A percentile compares a stretch with the other conserved stretches of the same genome.
phyloP scores from a whole-genome alignment of 2,888 invertebrate genomes.

The Nomada hirtipes region DNA sequence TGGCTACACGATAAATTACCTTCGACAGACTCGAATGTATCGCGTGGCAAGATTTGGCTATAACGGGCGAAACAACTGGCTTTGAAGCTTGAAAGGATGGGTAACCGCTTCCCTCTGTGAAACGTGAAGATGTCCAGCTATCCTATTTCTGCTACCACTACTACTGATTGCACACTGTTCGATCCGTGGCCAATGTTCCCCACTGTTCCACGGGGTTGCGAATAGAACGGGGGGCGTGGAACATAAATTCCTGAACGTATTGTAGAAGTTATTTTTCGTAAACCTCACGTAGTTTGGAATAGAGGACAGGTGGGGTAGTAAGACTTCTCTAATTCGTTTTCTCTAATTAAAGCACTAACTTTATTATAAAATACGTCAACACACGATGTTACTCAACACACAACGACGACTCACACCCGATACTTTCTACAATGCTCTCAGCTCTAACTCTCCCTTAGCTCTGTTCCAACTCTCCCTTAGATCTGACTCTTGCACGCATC shows the following conservation, averaged over 20 bases:
- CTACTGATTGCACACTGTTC: constrained; percentile 42
- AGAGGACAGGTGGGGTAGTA: no score
- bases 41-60: constrained; percentile 17
- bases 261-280: no score
- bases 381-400: no score
- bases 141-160: constrained; percentile 15
- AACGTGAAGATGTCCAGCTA: constrained; percentile 47
- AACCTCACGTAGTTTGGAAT: no score
- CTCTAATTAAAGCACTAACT: no score
- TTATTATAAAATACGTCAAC: no score
- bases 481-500: no score
- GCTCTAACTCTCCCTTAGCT: no score
- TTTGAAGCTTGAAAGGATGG: constrained; percentile 35
- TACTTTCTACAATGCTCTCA: no score
- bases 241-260: constrained; percentile 46
- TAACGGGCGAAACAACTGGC: constrained; percentile 35
- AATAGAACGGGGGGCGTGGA: constrained; percentile 38
- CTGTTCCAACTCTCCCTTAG: no score
- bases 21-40: constrained; percentile 18
- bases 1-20: constrained; percentile 11
- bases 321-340: no score
- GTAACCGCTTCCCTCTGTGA: constrained; percentile 46
- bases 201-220: background rate
- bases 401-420: no score
- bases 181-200: constrained; percentile 14